Conservation (phyloP, 2,888 invertebrate genomes). For the Nysson spinosus region DNA sequence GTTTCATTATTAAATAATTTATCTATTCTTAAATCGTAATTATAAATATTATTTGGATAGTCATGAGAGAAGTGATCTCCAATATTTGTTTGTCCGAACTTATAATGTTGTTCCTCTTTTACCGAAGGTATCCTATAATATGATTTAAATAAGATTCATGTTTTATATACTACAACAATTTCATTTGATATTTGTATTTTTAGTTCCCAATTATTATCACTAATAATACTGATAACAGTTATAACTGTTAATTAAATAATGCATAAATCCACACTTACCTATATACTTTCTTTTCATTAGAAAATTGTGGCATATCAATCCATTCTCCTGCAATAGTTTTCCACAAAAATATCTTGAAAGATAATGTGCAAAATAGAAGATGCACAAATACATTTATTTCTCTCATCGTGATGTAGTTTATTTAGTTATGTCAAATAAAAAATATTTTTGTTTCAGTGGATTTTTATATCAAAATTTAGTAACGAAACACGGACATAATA, state of each 20-base stretch:
- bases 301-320: slow-evolving; percentile 75
- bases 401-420: slow-evolving; percentile 1
- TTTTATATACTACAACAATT: too few species aligned
- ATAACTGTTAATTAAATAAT: too few species aligned
- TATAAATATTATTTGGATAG: neutral
- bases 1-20: slow-evolving; percentile 3
- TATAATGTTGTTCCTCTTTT: slow-evolving; percentile 37
- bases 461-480: too few species aligned
- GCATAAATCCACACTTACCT: too few species aligned
- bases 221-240: too few species aligned
- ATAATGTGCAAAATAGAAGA: slow-evolving; percentile 6
- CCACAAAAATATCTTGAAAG: slow-evolving; percentile 22
- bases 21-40: neutral
- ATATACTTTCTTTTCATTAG: slow-evolving; percentile 69
- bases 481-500: too few species aligned
- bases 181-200: too few species aligned
- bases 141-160: too few species aligned
- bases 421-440: too few species aligned
- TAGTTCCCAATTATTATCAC: too few species aligned
- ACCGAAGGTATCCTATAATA: slow-evolving; percentile 46
- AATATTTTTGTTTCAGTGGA: too few species aligned
- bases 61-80: slow-evolving; percentile 9
- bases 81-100: slow-evolving; percentile 11
- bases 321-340: slow-evolving; percentile 61
- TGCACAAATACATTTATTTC: neutral